Evolutionary conservation across 2,888 invertebrate genomes (phyloP).

Genomic region (Lumbricus terrestris): DNA sequence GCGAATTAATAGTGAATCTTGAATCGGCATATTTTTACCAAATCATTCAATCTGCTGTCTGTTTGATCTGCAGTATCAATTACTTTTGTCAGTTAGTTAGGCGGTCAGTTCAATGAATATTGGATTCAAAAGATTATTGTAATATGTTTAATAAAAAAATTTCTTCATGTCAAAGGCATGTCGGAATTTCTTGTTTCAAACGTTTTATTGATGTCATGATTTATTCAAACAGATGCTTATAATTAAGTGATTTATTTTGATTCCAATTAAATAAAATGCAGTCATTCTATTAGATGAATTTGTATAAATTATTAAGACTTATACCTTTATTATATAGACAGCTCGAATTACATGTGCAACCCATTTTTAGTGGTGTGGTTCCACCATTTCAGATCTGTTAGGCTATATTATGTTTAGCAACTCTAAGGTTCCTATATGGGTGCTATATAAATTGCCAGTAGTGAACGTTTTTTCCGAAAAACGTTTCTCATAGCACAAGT

Average conservation of each 20-base stretch:
- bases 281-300: neutral
- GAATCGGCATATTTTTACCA: neutral
- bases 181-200: neutral
- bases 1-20: too few relatives aligned
- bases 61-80: neutral
- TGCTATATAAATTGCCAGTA: neutral
- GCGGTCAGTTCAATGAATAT: neutral
- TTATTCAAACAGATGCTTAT: neutral
- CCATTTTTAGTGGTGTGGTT: neutral
- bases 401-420: neutral
- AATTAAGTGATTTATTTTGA: neutral
- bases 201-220: too few relatives aligned
- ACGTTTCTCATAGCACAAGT: too few relatives aligned
- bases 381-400: neutral
- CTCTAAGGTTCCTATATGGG: neutral
- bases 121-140: neutral
- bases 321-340: too few relatives aligned
- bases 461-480: neutral
- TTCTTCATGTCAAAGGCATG: neutral
- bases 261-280: neutral
- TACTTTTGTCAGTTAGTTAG: neutral
- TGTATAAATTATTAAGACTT: too few relatives aligned
- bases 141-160: neutral
- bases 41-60: too few relatives aligned
- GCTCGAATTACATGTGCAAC: too few relatives aligned